Evolutionary conservation across 2,113 vertebrate species (phyloP), one percentile per base, ranked within the genome.

Genomic region (Rhinolophus sinicus): DNA sequence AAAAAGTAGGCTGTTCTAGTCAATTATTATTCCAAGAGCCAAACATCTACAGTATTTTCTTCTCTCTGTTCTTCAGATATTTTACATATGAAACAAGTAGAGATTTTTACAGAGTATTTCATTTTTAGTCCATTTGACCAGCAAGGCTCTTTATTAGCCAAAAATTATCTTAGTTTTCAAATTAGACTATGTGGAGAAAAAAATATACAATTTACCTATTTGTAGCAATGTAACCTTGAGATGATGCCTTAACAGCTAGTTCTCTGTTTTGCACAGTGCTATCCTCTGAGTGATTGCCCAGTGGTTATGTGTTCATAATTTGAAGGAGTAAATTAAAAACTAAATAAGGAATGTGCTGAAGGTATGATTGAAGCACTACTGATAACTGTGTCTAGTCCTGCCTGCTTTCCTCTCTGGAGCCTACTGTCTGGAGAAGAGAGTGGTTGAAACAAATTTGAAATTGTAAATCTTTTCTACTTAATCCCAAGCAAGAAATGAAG

Each of bases 1-100:
- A 94, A 93, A 93, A 92, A 73, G 58, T 77, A 77, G 73, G 14
- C 70, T 96, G 12, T 92, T 96, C 60, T 80, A 93, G 90, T 97
- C 93, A 95, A 90, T 95, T 94, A 96, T 76, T 81, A 5, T 88
- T 97, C 38, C 76, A 16, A 69, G 78, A 96, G 58, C n/a, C 44
- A 96, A 95, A 94, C 70, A 50, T 35, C 15, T 93, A 93, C 5
- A 95, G 21, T 97, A 52, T n/a, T 77, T 97, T 50, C 12, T 93
- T 97, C 21, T 87, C 65, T 95, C 15, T 95, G 35, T 62, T 95
- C 70, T 93, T 69, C 88, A 94, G 26, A 62, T 38, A 54, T 19
- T 67, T 93, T 93, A 90, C 60, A 54, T 69, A 86, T 95, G 75
- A 97, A 65, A 70, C 92, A 82, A 13, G 0, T 54, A 58, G 18